These are phyloP conservation scores for Drosophila kikkawai DNA, from an alignment of 1,140 invertebrate species.

Conservation along the genomic window DNA sequence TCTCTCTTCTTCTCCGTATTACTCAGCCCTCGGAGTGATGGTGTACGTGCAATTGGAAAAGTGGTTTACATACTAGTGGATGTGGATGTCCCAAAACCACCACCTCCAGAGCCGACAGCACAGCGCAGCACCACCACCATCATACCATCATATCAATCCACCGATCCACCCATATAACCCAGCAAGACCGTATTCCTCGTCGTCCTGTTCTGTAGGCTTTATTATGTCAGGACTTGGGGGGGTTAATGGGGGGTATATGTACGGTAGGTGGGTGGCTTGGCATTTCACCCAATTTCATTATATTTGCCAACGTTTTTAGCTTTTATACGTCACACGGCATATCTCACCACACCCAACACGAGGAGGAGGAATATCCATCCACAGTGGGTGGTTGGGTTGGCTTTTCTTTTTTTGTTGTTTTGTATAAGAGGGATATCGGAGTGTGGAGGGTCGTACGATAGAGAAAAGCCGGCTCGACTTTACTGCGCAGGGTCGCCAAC, in stretches of 20 bases:
- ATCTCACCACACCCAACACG: conserved; percentile 76
- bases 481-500: conserved; percentile 58
- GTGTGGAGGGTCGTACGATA: conserved; percentile 36
- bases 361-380: conserved; percentile 20
- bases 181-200: conserved; percentile 36
- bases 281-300: conserved; percentile 84
- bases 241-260: conserved; percentile 1
- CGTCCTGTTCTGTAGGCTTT: conserved; percentile 73
- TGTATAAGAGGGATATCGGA: conserved; percentile 27
- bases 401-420: not conserved
- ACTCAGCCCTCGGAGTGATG: conserved; percentile 59
- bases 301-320: conserved; percentile 84
- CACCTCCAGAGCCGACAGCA: conserved; percentile 22
- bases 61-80: conserved; percentile 74
- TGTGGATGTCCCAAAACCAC: conserved; percentile 67
- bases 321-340: conserved; percentile 84
- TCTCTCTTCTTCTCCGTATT: conserved; percentile 24
- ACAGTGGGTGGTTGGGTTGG: conserved; percentile 32
- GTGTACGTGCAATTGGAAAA: conserved; percentile 78
- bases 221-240: conserved; percentile 65
- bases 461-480: conserved; percentile 59
- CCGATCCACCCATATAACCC: conserved; percentile 29
- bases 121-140: conserved; percentile 9
- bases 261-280: conserved; percentile 36
- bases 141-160: conserved; percentile 29